Percentiles rank a stretch among this genome's conserved stretches.
These are phyloP conservation scores for Psilopsiagon aymara DNA, from an alignment of 2,113 vertebrate species.

Conservation along the genomic window DNA sequence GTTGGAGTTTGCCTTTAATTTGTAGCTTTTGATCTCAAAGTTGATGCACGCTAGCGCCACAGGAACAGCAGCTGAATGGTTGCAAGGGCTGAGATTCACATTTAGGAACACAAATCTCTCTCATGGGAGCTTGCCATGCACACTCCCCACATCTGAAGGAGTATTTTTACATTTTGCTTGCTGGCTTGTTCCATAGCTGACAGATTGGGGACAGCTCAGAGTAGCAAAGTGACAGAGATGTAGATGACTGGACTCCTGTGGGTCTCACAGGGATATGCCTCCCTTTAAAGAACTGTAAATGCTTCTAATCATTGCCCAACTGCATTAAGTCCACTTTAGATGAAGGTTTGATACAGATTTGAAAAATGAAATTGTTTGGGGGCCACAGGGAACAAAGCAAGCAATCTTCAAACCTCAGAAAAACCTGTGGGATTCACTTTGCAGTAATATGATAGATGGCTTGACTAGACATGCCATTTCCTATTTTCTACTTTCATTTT, in stretches of 20 bases:
- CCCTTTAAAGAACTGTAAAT: conserved; percentile 77
- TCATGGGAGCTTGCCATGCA: neutral
- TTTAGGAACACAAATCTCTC: conserved; percentile 52
- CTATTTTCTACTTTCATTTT: conserved; percentile 79
- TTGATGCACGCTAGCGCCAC: neutral
- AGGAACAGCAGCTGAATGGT: neutral
- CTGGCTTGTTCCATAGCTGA: conserved; percentile 65
- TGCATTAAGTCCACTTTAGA: conserved; percentile 54
- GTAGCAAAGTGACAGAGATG: conserved; percentile 71
- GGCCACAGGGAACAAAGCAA: conserved; percentile 7
- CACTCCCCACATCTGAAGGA: conserved; percentile 27
- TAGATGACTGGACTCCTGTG: conserved; percentile 63
- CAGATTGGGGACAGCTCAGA: conserved; percentile 80
- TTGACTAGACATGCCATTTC: conserved; percentile 71
- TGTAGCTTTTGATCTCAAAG: neutral
- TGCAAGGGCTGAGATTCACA: conserved; percentile 23
- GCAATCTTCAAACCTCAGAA: conserved; percentile 22
- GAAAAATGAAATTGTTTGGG: conserved; percentile 23
- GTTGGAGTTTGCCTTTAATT: neutral
- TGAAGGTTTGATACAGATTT: conserved; percentile 39
- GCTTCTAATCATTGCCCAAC: conserved; percentile 78
- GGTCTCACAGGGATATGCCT: conserved; percentile 75
- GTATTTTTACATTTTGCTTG: conserved; percentile 39
- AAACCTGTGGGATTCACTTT: conserved; percentile 46
- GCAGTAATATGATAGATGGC: conserved; percentile 68